phyloP scores from a whole-genome alignment of 2,797 vertebrate species.

The Alexandromys oeconomus region DNA sequence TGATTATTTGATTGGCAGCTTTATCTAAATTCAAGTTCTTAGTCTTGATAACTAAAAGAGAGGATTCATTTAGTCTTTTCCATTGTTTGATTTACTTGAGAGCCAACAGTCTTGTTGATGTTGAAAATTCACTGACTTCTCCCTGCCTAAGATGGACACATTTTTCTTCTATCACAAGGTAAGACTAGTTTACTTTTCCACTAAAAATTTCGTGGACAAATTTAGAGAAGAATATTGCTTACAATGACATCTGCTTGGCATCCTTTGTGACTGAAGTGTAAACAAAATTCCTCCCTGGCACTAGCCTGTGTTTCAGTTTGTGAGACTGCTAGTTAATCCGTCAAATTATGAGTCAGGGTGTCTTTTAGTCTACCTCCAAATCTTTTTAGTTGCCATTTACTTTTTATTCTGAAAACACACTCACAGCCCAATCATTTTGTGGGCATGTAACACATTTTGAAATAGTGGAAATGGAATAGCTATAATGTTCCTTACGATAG shows the following conservation, averaged over 20 bases:
- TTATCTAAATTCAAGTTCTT: background rate
- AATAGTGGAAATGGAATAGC: background rate
- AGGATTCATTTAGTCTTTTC: background rate
- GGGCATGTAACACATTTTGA: background rate
- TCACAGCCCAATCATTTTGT: background rate
- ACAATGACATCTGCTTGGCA: background rate
- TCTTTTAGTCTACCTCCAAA: background rate
- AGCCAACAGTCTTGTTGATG: background rate
- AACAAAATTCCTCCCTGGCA: background rate
- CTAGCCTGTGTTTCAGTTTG: background rate
- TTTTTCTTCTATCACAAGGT: background rate
- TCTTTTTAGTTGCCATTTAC: background rate
- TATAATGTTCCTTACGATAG: slow-evolving; percentile 12
- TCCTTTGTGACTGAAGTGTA: background rate
- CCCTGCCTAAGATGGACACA: background rate
- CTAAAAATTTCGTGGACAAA: background rate
- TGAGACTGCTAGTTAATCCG: background rate
- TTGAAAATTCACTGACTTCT: background rate
- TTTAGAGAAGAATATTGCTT: slow-evolving; percentile 39
- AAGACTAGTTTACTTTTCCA: slow-evolving; percentile 12
- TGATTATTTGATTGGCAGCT: slow-evolving; percentile 8
- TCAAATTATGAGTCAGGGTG: background rate
- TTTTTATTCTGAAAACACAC: background rate
- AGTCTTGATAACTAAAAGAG: background rate
- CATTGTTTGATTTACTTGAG: slow-evolving; percentile 24